A percentile compares a stretch with the other conserved stretches of the same genome.
phyloP scores from a whole-genome alignment of 2,113 vertebrate species.

The Spermophilus dauricus region DNA sequence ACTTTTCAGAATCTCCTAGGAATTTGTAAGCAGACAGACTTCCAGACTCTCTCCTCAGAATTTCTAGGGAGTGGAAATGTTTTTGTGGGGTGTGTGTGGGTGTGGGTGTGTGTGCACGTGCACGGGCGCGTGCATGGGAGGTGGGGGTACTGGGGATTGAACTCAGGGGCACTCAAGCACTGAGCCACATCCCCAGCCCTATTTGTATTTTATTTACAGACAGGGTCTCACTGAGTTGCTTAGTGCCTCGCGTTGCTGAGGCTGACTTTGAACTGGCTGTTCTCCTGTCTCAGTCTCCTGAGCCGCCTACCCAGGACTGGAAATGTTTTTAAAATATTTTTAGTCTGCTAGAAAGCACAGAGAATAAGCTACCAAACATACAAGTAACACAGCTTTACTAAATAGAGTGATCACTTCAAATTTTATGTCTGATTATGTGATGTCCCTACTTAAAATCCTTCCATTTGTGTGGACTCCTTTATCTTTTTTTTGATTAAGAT shows the following conservation, averaged over 20 bases:
- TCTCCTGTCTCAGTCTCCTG: too few relatives aligned
- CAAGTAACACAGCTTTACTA: not conserved
- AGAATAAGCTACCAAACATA: not conserved
- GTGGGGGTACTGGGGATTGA: too few relatives aligned
- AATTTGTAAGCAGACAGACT: slow-evolving; percentile 1
- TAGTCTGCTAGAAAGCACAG: slow-evolving; percentile 12
- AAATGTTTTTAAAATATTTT: slow-evolving; percentile 32
- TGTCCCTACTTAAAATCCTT: not conserved
- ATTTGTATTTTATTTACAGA: too few relatives aligned
- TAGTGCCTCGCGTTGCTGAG: too few relatives aligned
- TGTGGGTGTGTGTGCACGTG: too few relatives aligned
- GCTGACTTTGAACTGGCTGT: too few relatives aligned
- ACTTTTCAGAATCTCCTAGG: not conserved
- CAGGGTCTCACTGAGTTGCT: too few relatives aligned
- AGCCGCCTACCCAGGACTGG: not conserved
- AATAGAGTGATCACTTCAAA: not conserved
- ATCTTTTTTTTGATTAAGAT: not conserved
- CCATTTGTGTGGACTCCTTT: not conserved
- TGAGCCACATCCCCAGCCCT: too few relatives aligned
- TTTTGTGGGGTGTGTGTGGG: not conserved
- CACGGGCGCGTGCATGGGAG: too few relatives aligned
- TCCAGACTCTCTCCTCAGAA: not conserved
- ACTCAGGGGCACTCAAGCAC: too few relatives aligned
- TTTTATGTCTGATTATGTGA: not conserved
- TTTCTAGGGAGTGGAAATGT: slow-evolving; percentile 10